phyloP scores from a whole-genome alignment of 2,113 vertebrate genomes.

The Microcebus ravelobensis region DNA sequence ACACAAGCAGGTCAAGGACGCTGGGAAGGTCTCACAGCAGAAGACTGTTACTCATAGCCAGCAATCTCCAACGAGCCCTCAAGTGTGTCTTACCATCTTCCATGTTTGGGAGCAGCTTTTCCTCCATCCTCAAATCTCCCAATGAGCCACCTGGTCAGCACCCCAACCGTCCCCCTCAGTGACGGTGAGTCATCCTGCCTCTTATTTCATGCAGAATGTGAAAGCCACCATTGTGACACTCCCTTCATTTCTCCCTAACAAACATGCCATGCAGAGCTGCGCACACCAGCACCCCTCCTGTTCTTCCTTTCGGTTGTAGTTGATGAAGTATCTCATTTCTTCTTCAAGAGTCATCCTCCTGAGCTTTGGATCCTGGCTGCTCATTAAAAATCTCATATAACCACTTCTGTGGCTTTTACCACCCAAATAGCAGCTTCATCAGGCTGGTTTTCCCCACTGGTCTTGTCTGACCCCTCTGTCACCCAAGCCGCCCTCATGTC shows the following conservation, averaged over 20 bases:
- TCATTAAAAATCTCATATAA: not conserved
- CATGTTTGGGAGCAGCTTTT: no score
- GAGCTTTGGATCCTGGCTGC: not conserved
- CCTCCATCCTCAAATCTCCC: not conserved
- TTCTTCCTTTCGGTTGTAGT: not conserved
- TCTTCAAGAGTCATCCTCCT: not conserved
- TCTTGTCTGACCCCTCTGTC: not conserved
- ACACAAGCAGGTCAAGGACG: not conserved
- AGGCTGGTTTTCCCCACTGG: not conserved
- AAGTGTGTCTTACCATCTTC: no score
- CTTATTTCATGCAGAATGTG: not conserved
- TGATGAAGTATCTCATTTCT: not conserved
- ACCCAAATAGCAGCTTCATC: not conserved
- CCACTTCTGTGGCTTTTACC: not conserved
- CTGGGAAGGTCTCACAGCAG: no score
- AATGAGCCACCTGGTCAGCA: not conserved
- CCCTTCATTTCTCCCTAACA: not conserved
- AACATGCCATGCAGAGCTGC: not conserved
- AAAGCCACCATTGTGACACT: not conserved
- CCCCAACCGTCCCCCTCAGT: not conserved
- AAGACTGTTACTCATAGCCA: accelerated
- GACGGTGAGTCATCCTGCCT: not conserved
- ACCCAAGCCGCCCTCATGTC: no score
- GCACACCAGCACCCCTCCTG: not conserved
- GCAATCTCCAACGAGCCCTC: no score